phyloP scores from a whole-genome alignment of 2,113 vertebrate genomes.

The Hippocampus mohnikei region DNA sequence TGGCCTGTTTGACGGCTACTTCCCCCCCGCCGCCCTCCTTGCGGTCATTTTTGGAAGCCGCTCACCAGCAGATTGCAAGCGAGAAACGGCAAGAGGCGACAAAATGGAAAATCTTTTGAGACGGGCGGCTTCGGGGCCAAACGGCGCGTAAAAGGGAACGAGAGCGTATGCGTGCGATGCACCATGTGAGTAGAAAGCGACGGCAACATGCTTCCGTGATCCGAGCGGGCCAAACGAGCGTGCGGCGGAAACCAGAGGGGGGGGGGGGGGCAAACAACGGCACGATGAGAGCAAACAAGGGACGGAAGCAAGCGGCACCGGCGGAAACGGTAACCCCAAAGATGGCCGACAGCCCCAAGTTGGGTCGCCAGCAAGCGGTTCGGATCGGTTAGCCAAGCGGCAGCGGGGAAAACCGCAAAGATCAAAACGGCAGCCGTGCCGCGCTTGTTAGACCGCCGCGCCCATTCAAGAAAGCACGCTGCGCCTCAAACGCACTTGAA shows the following conservation, averaged over 20 bases:
- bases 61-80: too few species aligned
- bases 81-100: too few species aligned
- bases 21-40: too few species aligned
- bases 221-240: neutral
- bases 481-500: neutral
- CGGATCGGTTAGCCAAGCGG: neutral
- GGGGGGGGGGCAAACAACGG: neutral
- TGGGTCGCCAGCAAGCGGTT: neutral
- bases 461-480: neutral
- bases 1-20: too few species aligned
- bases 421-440: neutral
- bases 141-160: too few species aligned
- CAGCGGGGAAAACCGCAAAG: neutral
- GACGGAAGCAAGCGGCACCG: constrained; percentile 40
- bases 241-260: neutral
- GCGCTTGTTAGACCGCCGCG: neutral
- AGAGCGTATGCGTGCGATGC: too few species aligned
- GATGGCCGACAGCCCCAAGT: neutral
- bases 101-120: too few species aligned
- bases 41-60: too few species aligned
- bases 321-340: constrained; percentile 29
- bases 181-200: neutral
- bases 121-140: too few species aligned
- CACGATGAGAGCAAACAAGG: neutral
- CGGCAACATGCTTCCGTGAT: neutral